Percentiles rank a stretch among this genome's conserved stretches.
Conservation (phyloP, 2,888 invertebrate genomes). For the Baccha elongata region DNA sequence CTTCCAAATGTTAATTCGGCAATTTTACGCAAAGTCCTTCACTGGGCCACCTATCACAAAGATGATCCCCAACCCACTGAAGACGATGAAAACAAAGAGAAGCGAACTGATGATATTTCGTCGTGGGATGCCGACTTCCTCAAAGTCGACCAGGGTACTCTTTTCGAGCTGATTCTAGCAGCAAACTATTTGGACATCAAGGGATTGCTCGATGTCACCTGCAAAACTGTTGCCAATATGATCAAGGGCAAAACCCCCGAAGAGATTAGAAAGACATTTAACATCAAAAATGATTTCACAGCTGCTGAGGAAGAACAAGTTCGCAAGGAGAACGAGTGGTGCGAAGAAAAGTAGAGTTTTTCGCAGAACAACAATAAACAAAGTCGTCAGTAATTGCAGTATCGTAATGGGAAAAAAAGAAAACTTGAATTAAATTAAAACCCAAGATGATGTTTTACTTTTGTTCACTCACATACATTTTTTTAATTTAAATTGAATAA, state of each 20-base stretch:
- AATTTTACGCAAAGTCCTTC: slow-evolving; percentile 96
- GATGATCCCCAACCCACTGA: slow-evolving; percentile 98
- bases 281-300: slow-evolving; percentile 98
- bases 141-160: slow-evolving; percentile 98
- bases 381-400: slow-evolving; percentile 3
- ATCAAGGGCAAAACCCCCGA: slow-evolving; percentile 99
- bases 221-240: slow-evolving; percentile 99
- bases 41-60: slow-evolving; percentile 96
- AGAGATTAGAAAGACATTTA: slow-evolving; percentile 97
- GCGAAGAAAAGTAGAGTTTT: slow-evolving; percentile 78
- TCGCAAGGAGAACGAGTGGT: slow-evolving; percentile 97
- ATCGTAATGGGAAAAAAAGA: slow-evolving; percentile 5
- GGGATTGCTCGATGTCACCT: slow-evolving; percentile 97
- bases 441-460: slow-evolving; percentile 12
- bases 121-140: slow-evolving; percentile 99
- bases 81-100: slow-evolving; percentile 98
- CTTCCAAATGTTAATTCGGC: slow-evolving; percentile 98
- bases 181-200: slow-evolving; percentile 98
- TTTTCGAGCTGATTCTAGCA: slow-evolving; percentile 97
- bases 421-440: not conserved
- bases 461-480: slow-evolving; percentile 34
- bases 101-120: slow-evolving; percentile 99
- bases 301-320: slow-evolving; percentile 99
- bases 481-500: slow-evolving; percentile 22
- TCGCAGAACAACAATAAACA: not conserved